Base-by-base conservation (phyloP, 2,888 invertebrate genomes). In the Calameuta pallipes region DNA sequence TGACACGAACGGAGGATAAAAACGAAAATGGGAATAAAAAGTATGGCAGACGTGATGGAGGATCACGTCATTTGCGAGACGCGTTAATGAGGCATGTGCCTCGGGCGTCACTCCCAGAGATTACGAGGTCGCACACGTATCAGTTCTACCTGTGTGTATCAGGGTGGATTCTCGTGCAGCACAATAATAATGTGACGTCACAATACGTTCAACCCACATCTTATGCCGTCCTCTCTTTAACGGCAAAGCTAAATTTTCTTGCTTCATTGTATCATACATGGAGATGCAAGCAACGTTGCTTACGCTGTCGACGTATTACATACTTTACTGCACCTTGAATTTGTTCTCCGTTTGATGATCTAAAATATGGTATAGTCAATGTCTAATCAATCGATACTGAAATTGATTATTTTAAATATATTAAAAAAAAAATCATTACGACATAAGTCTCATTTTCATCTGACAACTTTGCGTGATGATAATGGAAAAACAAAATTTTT, bases 1-100 rank as follows among this genome's bases (percentile, higher is more conserved):
- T 6, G 23, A 56, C 23, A 9, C 23, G 23, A 23, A 15, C 56
- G 15, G 9, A 56, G 56, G 56, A 56, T 56, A 56, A 23, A 56
- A 23, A 56, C 23, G 23, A 23, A 78, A 77, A 70, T 31, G 74
- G 75, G 34, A 36, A 69, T 37, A 41, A 69, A 41, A 76, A 78
- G 37, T 80, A 78, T 77, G 78, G 76, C 69, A 80, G 80, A 83
- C 84, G 83, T 87, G 83, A 85, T 83, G 81, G 79, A 85, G 86
- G 79, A 83, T 85, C 82, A 80, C 83, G 85, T 86, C 83, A 86
- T 89, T 87, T 85, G 82, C 82, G 83, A 82, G 81, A 82, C 82
- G 84, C 80, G 86, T 85, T 89, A 88, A 90, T 87, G 88, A 89
- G 88, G 82, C 85, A 83, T 85, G 84, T 82, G 85, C 85, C 84